Conservation (phyloP, 2,888 invertebrate species). For the Eupithecia tripunctaria region DNA sequence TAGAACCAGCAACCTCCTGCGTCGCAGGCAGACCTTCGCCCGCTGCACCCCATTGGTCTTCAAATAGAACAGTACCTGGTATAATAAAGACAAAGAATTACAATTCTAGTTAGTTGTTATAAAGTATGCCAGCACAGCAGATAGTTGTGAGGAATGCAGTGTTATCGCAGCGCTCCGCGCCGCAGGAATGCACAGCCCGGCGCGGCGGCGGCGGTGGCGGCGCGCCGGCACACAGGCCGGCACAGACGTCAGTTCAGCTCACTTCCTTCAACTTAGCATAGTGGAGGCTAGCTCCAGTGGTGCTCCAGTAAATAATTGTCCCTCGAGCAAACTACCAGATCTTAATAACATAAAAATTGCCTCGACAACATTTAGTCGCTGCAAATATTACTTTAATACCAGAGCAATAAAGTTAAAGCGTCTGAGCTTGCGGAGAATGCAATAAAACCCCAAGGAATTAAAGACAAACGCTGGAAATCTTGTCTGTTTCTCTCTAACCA, state of each 20-base stretch:
- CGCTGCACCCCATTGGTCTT: too few species aligned
- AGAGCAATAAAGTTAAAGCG: conserved; percentile 84
- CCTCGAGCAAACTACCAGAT: conserved; percentile 54
- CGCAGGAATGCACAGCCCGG: background rate
- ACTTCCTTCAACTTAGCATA: conserved; percentile 20
- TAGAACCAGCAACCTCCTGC: too few species aligned
- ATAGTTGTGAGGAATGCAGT: conserved; percentile 74
- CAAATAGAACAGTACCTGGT: background rate
- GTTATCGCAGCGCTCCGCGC: conserved; percentile 72
- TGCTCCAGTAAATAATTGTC: conserved; percentile 39
- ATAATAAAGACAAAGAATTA: background rate
- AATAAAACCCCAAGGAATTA: conserved; percentile 82
- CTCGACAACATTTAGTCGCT: conserved; percentile 81
- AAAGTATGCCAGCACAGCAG: conserved; percentile 62
- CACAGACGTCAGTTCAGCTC: background rate
- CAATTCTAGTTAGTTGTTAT: conserved; percentile 14
- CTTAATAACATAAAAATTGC: conserved; percentile 82
- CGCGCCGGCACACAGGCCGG: conserved; percentile 54
- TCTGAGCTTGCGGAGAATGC: conserved; percentile 82
- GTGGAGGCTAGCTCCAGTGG: conserved; percentile 61
- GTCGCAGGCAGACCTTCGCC: too few species aligned
- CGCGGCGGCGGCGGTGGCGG: background rate
- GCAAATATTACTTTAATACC: conserved; percentile 85
- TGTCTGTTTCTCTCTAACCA: conserved; percentile 79
- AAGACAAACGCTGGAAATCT: conserved; percentile 68